Conservation (phyloP, 2,888 invertebrate genomes). For the Bombylius discolor region DNA sequence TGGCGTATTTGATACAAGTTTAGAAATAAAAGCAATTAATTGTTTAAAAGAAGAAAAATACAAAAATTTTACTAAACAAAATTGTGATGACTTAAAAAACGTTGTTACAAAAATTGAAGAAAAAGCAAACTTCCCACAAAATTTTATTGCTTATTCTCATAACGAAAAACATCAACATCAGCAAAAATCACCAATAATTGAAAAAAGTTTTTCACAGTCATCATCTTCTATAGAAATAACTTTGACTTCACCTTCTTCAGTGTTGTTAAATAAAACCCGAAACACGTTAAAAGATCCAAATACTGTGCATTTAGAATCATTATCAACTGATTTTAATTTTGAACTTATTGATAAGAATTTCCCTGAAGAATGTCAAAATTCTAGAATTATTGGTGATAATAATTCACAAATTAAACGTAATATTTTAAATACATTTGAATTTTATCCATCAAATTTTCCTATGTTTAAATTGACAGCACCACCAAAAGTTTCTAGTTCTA, state of each 20-base stretch:
- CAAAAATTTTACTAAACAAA: slow-evolving; percentile 29
- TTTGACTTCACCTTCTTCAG: neutral
- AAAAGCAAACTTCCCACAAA: neutral
- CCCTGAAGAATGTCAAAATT: slow-evolving; percentile 13
- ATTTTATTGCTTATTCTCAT: neutral
- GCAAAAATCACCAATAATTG: neutral
- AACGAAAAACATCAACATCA: slow-evolving; percentile 1
- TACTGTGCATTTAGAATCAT: neutral
- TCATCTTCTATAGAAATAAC: neutral
- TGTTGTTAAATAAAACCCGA: neutral
- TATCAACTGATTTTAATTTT: slow-evolving; percentile 20
- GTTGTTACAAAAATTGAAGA: slow-evolving; percentile 20
- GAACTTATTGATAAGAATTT: slow-evolving; percentile 19
- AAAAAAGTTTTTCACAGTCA: neutral
- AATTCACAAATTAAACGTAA: slow-evolving; percentile 1
- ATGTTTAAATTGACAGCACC: slow-evolving; percentile 33
- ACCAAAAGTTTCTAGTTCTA: slow-evolving; percentile 19
- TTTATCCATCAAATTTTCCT: slow-evolving; percentile 32
- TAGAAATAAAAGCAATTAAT: slow-evolving; percentile 31
- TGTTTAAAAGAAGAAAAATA: slow-evolving; percentile 16
- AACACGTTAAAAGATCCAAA: neutral
- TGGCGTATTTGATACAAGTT: slow-evolving; percentile 33
- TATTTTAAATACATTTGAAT: slow-evolving; percentile 26
- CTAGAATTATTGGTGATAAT: slow-evolving; percentile 22
- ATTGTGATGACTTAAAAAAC: slow-evolving; percentile 26